These are phyloP conservation scores for Podargus strigoides DNA, from an alignment of 2,797 vertebrate genomes.

Conservation along the genomic window DNA sequence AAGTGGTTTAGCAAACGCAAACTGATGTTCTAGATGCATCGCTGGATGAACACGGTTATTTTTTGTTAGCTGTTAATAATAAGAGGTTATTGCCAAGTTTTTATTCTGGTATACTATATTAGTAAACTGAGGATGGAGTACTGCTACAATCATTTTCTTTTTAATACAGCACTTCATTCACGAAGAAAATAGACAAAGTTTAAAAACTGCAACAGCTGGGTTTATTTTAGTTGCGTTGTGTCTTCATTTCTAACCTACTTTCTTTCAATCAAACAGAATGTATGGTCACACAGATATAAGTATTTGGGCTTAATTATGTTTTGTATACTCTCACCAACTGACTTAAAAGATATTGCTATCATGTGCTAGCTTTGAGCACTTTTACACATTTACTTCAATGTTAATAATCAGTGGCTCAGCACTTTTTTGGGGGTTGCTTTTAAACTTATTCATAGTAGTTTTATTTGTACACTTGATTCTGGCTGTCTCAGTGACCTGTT, in stretches of 20 bases:
- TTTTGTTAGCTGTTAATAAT: constrained; percentile 69
- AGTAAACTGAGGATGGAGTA: constrained; percentile 71
- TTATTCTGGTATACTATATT: constrained; percentile 77
- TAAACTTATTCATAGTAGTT: constrained; percentile 74
- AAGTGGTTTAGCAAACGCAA: constrained; percentile 66
- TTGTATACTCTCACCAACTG: constrained; percentile 81
- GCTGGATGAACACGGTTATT: constrained; percentile 70
- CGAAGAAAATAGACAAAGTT: constrained; percentile 63
- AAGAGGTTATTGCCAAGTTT: constrained; percentile 69
- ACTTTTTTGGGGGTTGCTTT: constrained; percentile 74
- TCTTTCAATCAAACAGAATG: constrained; percentile 79
- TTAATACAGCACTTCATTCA: constrained; percentile 68
- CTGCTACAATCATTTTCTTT: constrained; percentile 66
- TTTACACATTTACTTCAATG: constrained; percentile 81
- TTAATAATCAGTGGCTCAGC: constrained; percentile 83
- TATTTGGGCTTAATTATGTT: constrained; percentile 74
- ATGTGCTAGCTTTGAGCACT: constrained; percentile 77
- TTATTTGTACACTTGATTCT: constrained; percentile 85
- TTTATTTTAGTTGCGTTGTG: constrained; percentile 57
- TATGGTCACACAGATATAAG: constrained; percentile 83
- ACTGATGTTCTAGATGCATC: constrained; percentile 59
- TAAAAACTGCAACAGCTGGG: constrained; percentile 77
- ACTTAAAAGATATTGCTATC: constrained; percentile 72
- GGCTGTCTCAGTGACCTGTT: constrained; percentile 72
- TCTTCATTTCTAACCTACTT: constrained; percentile 75